Percentiles rank a stretch among this genome's conserved stretches.
phyloP scores from a whole-genome alignment of 2,797 vertebrate genomes.

The Sebastes oblongus region DNA sequence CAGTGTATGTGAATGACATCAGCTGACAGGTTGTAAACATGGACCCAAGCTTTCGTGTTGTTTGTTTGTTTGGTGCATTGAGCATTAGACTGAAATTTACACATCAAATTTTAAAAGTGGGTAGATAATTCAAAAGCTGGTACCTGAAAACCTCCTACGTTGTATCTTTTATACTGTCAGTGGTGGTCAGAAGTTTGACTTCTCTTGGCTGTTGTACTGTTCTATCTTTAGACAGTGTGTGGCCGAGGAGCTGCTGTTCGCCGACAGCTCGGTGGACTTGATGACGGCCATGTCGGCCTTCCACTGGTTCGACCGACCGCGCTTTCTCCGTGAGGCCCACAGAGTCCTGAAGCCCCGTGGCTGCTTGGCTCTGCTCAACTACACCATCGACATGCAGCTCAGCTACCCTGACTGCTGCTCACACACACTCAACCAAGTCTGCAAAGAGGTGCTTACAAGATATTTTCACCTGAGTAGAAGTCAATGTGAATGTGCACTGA shows the following conservation, averaged over 20 bases:
- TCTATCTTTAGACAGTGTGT: conserved; percentile 71
- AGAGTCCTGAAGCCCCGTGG: conserved; percentile 81
- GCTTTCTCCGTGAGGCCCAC: conserved; percentile 80
- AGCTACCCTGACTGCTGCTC: conserved; percentile 72
- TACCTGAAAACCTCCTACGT: background rate
- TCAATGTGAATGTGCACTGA: background rate
- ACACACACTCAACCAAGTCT: conserved; percentile 74
- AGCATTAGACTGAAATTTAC: background rate
- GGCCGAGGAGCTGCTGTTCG: conserved; percentile 83
- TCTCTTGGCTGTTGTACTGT: background rate
- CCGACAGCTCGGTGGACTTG: conserved; percentile 80
- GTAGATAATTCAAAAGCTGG: background rate
- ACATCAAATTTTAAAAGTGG: background rate
- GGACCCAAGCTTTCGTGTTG: no score
- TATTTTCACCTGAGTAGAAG: background rate
- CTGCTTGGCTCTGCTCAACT: conserved; percentile 84
- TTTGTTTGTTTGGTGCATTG: background rate
- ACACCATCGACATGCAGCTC: conserved; percentile 79
- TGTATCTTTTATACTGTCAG: background rate
- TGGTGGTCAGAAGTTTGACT: background rate
- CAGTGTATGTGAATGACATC: no score
- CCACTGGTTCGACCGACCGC: conserved; percentile 84
- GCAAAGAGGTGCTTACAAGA: conserved; percentile 77
- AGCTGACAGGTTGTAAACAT: no score
- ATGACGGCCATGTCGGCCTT: conserved; percentile 83